Conservation (phyloP, 2,888 invertebrate species). For the Dasysyrphus albostriatus region DNA sequence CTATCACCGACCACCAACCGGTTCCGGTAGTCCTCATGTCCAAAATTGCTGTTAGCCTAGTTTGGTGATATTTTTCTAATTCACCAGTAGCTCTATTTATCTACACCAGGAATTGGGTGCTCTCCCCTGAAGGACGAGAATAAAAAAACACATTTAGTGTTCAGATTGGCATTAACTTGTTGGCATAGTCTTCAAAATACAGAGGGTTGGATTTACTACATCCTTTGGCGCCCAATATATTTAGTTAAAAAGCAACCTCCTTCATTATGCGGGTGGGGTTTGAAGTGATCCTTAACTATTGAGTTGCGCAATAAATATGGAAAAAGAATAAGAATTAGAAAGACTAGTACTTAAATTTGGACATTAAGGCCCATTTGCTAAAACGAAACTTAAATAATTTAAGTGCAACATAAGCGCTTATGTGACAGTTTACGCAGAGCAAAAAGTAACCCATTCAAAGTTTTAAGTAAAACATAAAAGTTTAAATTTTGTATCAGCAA, state of each 20-base stretch:
- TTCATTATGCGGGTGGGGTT: no score
- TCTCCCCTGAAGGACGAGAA: neutral
- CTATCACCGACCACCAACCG: constrained; percentile 32
- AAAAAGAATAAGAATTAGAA: no score
- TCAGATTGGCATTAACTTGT: constrained; percentile 59
- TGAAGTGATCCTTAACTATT: no score
- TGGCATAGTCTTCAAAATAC: constrained; percentile 20
- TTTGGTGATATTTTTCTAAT: constrained; percentile 67
- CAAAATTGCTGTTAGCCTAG: constrained; percentile 74
- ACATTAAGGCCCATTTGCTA: no score
- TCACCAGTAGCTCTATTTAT: constrained; percentile 2
- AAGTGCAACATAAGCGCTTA: no score
- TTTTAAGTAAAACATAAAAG: no score
- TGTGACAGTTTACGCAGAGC: no score
- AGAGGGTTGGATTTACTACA: neutral
- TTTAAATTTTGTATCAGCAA: no score
- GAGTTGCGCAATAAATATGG: no score
- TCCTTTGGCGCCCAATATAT: neutral
- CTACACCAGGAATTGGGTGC: neutral
- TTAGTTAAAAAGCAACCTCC: neutral
- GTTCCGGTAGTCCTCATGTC: constrained; percentile 64
- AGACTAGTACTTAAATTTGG: no score
- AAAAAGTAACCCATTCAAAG: no score
- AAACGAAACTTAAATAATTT: no score
- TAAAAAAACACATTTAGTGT: constrained; percentile 12